phyloP scores from a whole-genome alignment of 2,113 vertebrate genomes.

The Heterotis niloticus region DNA sequence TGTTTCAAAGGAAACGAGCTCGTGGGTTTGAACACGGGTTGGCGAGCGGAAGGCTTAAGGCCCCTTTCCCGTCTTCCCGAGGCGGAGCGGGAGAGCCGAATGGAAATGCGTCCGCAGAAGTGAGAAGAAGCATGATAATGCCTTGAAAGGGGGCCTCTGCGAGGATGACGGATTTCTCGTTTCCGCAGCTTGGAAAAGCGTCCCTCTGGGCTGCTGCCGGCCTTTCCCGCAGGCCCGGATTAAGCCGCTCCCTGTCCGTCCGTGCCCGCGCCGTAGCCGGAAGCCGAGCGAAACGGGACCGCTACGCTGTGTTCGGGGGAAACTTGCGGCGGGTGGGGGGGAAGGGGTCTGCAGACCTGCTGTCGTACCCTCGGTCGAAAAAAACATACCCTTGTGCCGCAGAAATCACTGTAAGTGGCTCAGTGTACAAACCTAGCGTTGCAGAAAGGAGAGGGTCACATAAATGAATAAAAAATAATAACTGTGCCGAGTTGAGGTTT shows the following conservation, averaged over 20 bases:
- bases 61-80: neutral
- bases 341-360: no score
- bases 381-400: no score
- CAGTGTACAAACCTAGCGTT: no score
- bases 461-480: no score
- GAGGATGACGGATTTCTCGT: conserved; percentile 8
- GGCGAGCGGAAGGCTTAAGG: neutral
- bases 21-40: neutral
- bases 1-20: neutral
- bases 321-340: neutral
- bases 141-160: conserved; percentile 8
- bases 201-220: no score
- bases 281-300: neutral
- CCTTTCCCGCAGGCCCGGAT: conserved; percentile 8
- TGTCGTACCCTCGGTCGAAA: neutral
- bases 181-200: neutral
- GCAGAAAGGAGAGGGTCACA: no score
- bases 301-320: neutral
- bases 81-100: neutral
- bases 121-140: conserved; percentile 19
- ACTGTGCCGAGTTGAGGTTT: no score
- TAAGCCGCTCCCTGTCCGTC: conserved; percentile 7
- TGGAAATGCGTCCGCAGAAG: conserved; percentile 15
- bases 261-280: neutral
- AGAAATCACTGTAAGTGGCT: no score